Conservation (phyloP, 2,113 vertebrate genomes). For the Tupaia tana region DNA sequence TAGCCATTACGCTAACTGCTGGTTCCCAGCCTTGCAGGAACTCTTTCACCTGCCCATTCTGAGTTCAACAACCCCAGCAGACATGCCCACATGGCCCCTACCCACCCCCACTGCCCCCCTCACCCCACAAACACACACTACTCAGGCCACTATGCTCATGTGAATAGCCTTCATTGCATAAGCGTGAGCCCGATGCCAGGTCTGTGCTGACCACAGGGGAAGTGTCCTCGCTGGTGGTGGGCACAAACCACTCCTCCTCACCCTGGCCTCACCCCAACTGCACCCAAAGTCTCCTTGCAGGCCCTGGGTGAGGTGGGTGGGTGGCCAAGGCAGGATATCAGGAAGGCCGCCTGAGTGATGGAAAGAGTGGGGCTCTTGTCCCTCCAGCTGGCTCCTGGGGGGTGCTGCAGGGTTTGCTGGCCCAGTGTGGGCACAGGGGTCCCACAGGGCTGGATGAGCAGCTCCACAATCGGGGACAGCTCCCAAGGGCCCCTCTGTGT, state of each 20-base stretch:
- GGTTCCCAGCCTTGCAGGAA: too few species aligned
- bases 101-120: not conserved
- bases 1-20: too few species aligned
- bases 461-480: too few species aligned
- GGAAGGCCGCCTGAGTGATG: not conserved
- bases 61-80: too few species aligned
- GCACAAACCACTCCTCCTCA: not conserved
- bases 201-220: not conserved
- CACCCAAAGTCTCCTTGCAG: not conserved
- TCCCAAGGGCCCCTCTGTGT: accelerated
- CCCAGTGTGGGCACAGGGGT: not conserved
- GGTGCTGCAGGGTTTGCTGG: not conserved
- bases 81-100: accelerated
- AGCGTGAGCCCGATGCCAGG: not conserved
- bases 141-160: accelerated
- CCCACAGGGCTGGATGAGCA: not conserved
- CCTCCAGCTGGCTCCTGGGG: not conserved
- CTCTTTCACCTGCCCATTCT: not conserved
- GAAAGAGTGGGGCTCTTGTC: accelerated
- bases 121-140: not conserved
- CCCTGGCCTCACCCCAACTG: not conserved
- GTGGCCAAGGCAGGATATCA: not conserved
- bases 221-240: not conserved
- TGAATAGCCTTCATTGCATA: slow-evolving; percentile 43
- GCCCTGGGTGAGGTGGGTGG: not conserved